Base-by-base conservation (phyloP, 2,888 invertebrate species). In the Lathronympha strigana region DNA sequence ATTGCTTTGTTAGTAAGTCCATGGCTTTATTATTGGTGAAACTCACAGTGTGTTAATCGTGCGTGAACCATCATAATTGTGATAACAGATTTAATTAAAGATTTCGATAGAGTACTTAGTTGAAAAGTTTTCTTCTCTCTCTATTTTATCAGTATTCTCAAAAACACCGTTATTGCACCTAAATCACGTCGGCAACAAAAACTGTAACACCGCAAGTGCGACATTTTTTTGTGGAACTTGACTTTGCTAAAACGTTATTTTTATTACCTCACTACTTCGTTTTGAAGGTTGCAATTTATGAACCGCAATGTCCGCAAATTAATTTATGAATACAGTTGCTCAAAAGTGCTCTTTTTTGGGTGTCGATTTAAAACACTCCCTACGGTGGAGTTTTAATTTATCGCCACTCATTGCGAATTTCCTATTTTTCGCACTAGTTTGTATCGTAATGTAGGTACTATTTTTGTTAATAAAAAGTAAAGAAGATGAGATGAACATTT, bases 11-110 rank as follows among this genome's bases (percentile, higher is more conserved):
- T 62, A 33, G 21, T 33, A 13, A 57, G 31, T 57, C 45, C 57
- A 57, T 57, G 57, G 57, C 43, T 57, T 54, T 57, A 57, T 40
- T 57, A 45, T 21, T 13, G 19, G 49, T 53, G n/a, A 25, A 21
- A 8, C 33, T 33, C 13, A 47, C 19, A n/a, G 11, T 21, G 17
- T 28, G 28, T 25, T 54, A 38, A 54, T 54, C 23, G 25, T 25
- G 15, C 38, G 38, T 47, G n/a, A n/a, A n/a, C 4, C 0, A 1
- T 23, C 13, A n/a, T 47, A 6, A 47, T 23, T 2, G 1, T 4
- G 11, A 21, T 13, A 45, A 8, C 5, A 4, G 8, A 8, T 28
- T 28, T 28, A 28, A 28, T 28, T 28, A 8, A 28, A 28, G 4
- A n/a, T n/a, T n/a, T n/a, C n/a, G n/a, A n/a, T n/a, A n/a, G n/a